Evolutionary conservation across 2,888 invertebrate genomes (phyloP), one percentile per base, ranked within the genome.

Genomic region (Pristionchus mayeri): DNA sequence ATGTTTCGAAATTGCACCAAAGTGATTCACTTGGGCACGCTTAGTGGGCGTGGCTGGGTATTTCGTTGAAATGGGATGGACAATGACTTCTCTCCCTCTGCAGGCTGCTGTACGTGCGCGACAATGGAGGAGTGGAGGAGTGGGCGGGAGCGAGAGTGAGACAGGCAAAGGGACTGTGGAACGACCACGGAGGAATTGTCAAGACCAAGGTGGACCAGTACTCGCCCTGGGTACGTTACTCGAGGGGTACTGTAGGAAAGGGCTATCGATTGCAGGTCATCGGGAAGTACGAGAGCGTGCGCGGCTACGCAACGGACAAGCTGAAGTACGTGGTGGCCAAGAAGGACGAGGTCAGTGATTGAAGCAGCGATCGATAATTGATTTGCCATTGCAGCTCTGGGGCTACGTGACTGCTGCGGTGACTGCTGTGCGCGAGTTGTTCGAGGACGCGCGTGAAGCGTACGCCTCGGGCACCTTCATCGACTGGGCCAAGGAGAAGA

Each of bases 401-500:
- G n/a, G n/a, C 24, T 44, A 37, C 48, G 44, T 75, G 34, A 48
- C 24, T 24, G 48, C 44, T 21, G 27, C 44, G 75, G n/a, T 24
- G 44, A 21, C 75, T 24, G 48, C 75, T 21, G 67, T 27, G 3
- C 24, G 11, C 18, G 67, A 37, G 18, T 7, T 67, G 37, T 67
- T 37, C 37, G 67, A 67, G 4, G 75, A 75, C 9, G 75, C 75
- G 24, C 24, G 27, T 16, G 75, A 75, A 18, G 75, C 75, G 6
- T 75, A 75, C 75, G 27, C 30, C 9, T 34, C 75, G 21, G 75
- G 75, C 9, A 75, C 75, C 24, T 24, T 48, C 75, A 48, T 48
- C 27, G 75, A 75, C 75, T 75, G 48, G 48, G 27, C 48, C 27
- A 75, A 75, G 48, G 75, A 75, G 75, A 40, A 75, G 75, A 24